Conservation (phyloP, 2,888 invertebrate genomes). For the Acanthopleura granulata region DNA sequence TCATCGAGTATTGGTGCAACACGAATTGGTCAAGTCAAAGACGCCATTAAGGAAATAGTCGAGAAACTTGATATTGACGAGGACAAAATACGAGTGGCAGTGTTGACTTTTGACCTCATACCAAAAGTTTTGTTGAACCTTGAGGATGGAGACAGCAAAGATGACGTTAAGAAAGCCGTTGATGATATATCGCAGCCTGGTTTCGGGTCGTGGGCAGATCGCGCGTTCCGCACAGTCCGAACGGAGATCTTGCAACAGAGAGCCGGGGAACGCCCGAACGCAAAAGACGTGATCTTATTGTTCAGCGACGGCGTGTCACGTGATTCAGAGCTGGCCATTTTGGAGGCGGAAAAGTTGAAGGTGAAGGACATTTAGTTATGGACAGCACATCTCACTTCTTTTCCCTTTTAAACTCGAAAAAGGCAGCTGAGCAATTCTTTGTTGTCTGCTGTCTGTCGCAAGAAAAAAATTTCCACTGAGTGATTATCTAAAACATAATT, state of each 20-base stretch:
- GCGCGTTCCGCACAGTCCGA: background rate
- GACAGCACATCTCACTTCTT: too few relatives aligned
- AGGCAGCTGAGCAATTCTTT: too few relatives aligned
- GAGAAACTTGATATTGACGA: background rate
- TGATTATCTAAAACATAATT: too few relatives aligned
- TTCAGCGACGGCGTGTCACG: conserved; percentile 7
- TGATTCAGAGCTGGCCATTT: background rate
- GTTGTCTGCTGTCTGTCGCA: too few relatives aligned
- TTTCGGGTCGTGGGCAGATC: conserved; percentile 2
- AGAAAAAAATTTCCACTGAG: too few relatives aligned
- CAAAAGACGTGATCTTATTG: background rate
- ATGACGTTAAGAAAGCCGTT: background rate
- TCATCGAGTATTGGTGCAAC: conserved; percentile 3
- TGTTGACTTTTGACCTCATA: background rate
- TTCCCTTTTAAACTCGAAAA: too few relatives aligned
- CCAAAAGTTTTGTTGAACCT: background rate
- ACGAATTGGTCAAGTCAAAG: background rate
- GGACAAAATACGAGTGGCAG: background rate
- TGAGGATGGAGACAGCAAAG: background rate
- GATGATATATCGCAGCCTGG: background rate
- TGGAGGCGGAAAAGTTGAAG: conserved; percentile 11
- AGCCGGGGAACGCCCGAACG: conserved; percentile 7
- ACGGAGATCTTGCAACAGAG: background rate
- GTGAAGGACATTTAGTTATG: too few relatives aligned
- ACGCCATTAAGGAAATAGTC: background rate